Base-by-base conservation (phyloP, 2,888 invertebrate genomes). In the Drosophila affinis region DNA sequence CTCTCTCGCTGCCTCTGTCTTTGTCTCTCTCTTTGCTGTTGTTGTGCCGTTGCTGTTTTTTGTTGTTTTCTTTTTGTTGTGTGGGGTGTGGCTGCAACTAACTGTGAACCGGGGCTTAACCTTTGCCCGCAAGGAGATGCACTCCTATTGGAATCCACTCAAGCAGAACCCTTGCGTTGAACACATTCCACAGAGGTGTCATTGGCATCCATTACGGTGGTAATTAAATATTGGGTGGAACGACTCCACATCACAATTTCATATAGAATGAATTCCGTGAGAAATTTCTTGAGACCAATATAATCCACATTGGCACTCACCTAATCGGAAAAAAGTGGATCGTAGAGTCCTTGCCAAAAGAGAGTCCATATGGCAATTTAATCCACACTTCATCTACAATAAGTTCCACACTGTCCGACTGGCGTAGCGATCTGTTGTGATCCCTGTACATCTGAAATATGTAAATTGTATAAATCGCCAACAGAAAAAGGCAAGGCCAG, bases 401-500 rank as follows among this genome's bases (percentile, higher is more conserved):
- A 14, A 14, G 39, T 39, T 39, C 29, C 29, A 5, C 39, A 39
- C 5, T 14, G 39, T 39, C 14, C 14, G 14, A 12, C 34, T 34
- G 34, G 34, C 34, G 5, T 34, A 5, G 34, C 34, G 5, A 12
- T 34, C 12, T 5, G 34, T 12, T 1, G 12, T 5, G 5, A 9
- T 9, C 9, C 29, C 29, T 34, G 12, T 34, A 12, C 5, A 14
- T 34, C 5, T 34, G 57, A 87, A 83, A 83, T 83, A 87, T 86
- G 84, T 75, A 80, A 72, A 87, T 81, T 75, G 63, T 57, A 56
- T 62, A 65, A 79, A 73, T 69, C 68, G 62, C 55, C 61, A 65
- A 48, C 64, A 29, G 55, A 52, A 76, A 78, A 79, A 71, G 55
- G 71, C 61, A 84, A 75, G 59, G 64, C 72, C 61, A 60, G 61